Evolutionary conservation across 2,113 vertebrate genomes (phyloP).

Genomic region (Astur gentilis): DNA sequence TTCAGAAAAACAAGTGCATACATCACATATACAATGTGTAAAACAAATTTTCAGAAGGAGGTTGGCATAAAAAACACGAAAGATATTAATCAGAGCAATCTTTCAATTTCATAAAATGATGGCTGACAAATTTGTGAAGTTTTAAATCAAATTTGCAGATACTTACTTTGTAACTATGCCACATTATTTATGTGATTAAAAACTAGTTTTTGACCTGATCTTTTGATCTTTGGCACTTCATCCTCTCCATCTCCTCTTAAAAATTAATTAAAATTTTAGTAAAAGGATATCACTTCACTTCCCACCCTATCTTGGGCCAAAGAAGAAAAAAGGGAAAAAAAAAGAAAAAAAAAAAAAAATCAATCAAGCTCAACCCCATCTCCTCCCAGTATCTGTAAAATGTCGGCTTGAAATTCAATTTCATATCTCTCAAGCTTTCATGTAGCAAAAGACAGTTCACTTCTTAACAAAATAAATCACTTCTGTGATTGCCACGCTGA

Average conservation of each 20-base stretch:
- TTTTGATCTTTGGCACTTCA: constrained; percentile 88
- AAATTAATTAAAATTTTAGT: constrained; percentile 96
- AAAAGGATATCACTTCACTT: constrained; percentile 79
- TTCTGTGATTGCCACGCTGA: constrained; percentile 78
- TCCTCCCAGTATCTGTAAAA: constrained; percentile 79
- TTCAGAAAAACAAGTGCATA: not conserved
- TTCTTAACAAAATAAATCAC: constrained; percentile 93
- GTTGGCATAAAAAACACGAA: constrained; percentile 10
- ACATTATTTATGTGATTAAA: constrained; percentile 93
- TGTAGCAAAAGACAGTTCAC: constrained; percentile 82
- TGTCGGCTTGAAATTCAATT: constrained; percentile 82
- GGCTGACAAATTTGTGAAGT: constrained; percentile 79
- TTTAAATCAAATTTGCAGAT: constrained; percentile 81
- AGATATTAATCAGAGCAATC: constrained; percentile 62
- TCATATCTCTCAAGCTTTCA: constrained; percentile 81
- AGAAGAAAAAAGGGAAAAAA: not conserved
- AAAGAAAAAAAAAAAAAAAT: constrained; percentile 21
- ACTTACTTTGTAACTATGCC: constrained; percentile 76
- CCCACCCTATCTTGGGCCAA: constrained; percentile 72
- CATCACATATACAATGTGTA: not conserved
- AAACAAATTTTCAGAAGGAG: not conserved
- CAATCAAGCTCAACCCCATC: constrained; percentile 78
- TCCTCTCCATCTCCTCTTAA: constrained; percentile 88
- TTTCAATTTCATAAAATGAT: constrained; percentile 70
- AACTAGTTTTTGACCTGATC: constrained; percentile 91